These are phyloP conservation scores for Scrobipalpa atriplicella DNA, from an alignment of 2,888 invertebrate species.

Conservation along the genomic window DNA sequence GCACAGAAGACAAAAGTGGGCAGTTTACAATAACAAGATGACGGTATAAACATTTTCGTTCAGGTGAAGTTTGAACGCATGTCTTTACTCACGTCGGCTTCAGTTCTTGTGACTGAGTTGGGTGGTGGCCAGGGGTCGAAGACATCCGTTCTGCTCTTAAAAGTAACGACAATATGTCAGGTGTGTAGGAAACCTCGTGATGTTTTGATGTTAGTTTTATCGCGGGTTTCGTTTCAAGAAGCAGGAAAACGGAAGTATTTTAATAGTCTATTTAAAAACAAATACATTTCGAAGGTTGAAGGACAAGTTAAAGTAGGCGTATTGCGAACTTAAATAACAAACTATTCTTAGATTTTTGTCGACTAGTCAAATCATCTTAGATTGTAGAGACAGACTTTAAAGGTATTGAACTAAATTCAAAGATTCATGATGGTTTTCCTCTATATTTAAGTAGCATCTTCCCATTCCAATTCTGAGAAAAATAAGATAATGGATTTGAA, in stretches of 20 bases:
- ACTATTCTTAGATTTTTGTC: too few species aligned
- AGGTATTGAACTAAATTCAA: too few species aligned
- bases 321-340: too few species aligned
- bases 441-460: too few species aligned
- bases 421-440: too few species aligned
- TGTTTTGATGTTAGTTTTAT: background rate
- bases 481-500: too few species aligned
- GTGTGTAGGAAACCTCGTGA: background rate
- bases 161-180: background rate
- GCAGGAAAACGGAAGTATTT: background rate
- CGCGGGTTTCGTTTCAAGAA: background rate
- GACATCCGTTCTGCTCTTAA: slow-evolving; percentile 10
- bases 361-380: too few species aligned
- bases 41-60: slow-evolving; percentile 41
- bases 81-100: slow-evolving; percentile 43
- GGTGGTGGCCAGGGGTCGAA: background rate
- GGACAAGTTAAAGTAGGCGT: too few species aligned
- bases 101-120: slow-evolving; percentile 20
- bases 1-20: slow-evolving; percentile 33
- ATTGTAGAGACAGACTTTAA: too few species aligned
- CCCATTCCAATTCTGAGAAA: too few species aligned
- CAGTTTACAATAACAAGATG: slow-evolving; percentile 44
- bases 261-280: background rate
- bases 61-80: slow-evolving; percentile 43
- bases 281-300: too few species aligned